These are phyloP conservation scores for Ormia ochracea DNA, from an alignment of 2,888 invertebrate species.

Conservation along the genomic window DNA sequence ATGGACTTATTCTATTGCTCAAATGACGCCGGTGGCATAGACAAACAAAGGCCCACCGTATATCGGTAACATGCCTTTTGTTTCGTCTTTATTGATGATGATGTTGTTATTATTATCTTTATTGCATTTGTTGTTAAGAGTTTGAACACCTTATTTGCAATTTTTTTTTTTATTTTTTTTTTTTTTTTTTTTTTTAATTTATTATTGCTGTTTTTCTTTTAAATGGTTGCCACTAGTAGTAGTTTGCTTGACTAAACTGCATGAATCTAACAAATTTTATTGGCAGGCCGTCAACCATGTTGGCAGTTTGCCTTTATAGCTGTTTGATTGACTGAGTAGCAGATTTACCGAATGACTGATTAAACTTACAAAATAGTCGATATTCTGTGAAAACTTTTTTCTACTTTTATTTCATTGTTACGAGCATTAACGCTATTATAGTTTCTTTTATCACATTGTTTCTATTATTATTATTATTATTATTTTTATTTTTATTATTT, in stretches of 20 bases:
- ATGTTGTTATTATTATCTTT: slow-evolving; percentile 22
- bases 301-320: slow-evolving; percentile 4
- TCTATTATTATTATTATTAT: slow-evolving; percentile 3
- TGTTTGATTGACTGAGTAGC: slow-evolving; percentile 36
- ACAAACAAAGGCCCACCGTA: slow-evolving; percentile 9
- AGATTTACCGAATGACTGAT: slow-evolving; percentile 59
- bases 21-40: too few relatives aligned
- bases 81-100: neutral
- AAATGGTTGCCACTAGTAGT: slow-evolving; percentile 4
- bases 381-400: slow-evolving; percentile 10
- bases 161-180: neutral
- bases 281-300: slow-evolving; percentile 5
- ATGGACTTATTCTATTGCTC: too few relatives aligned
- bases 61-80: neutral
- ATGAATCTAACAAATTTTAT: slow-evolving; percentile 5
- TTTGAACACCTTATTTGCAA: slow-evolving; percentile 37
- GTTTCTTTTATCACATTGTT: neutral
- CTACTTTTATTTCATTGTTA: neutral
- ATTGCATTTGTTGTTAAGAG: slow-evolving; percentile 38
- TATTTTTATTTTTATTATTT: neutral
- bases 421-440: neutral
- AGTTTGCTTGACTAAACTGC: slow-evolving; percentile 35
- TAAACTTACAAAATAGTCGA: slow-evolving; percentile 49
- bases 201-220: neutral
- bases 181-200: neutral